Conservation (phyloP, 2,888 invertebrate genomes). For the Lepidonotus clava region DNA sequence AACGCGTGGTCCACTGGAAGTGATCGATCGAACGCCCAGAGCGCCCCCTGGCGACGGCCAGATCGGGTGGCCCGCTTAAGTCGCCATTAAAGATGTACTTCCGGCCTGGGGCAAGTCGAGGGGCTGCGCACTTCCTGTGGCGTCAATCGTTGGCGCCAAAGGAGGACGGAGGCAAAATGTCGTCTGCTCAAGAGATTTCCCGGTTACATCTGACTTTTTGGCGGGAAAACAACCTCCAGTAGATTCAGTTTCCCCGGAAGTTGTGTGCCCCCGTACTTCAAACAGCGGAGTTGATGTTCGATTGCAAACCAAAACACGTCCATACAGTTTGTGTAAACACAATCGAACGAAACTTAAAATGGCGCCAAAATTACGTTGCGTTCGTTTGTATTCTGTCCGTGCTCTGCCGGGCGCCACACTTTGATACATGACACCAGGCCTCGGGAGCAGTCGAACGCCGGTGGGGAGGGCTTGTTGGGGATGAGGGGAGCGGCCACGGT, state of each 20-base stretch:
- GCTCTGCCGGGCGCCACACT: background rate
- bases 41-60: background rate
- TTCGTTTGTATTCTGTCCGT: background rate
- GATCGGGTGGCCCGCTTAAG: constrained; percentile 21
- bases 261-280: too few relatives aligned
- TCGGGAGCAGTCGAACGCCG: constrained; percentile 18
- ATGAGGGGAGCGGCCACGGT: background rate
- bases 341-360: background rate
- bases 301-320: too few relatives aligned
- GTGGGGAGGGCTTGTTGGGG: too few relatives aligned
- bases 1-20: background rate
- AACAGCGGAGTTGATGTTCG: too few relatives aligned
- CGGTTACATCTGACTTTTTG: constrained; percentile 1
- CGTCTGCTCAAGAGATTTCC: constrained; percentile 30
- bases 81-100: constrained; percentile 52
- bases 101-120: background rate
- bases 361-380: background rate
- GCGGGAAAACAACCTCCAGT: background rate
- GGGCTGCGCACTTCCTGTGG: constrained; percentile 20
- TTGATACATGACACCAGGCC: constrained; percentile 18
- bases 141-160: background rate
- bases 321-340: too few relatives aligned
- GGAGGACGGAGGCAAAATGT: background rate
- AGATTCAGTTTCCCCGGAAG: too few relatives aligned
- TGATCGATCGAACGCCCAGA: constrained; percentile 21